Evolutionary conservation across 2,113 vertebrate species (phyloP).

Genomic region (Tupaia chinensis): DNA sequence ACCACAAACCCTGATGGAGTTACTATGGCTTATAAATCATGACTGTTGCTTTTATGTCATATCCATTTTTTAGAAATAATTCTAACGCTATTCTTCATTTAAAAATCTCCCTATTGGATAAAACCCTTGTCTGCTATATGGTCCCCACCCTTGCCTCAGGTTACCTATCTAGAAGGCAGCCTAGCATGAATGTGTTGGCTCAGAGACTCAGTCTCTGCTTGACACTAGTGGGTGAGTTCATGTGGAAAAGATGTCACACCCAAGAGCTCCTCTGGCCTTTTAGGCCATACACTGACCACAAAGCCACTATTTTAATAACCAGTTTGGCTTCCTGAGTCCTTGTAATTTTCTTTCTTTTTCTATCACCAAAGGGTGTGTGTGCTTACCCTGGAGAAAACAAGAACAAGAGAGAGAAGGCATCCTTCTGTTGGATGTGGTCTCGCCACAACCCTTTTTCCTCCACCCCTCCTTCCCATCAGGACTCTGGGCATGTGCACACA

Average conservation of each 20-base stretch:
- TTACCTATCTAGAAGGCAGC: neutral
- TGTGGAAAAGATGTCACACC: rapidly evolving
- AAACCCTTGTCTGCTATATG: neutral
- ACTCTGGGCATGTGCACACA: no score
- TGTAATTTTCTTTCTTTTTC: neutral
- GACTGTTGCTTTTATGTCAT: neutral
- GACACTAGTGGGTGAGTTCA: neutral
- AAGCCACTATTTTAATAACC: neutral
- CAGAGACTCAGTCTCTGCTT: neutral
- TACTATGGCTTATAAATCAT: neutral
- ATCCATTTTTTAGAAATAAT: neutral
- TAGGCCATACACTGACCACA: rapidly evolving
- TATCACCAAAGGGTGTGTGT: no score
- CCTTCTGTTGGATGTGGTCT: no score
- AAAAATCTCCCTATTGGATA: neutral
- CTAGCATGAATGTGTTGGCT: neutral
- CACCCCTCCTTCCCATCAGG: no score
- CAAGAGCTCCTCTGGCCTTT: neutral
- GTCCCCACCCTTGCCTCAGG: rapidly evolving
- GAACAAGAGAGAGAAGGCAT: no score
- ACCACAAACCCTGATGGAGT: neutral
- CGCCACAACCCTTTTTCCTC: no score
- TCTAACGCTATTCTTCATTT: neutral
- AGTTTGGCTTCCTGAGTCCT: neutral
- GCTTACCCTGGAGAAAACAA: no score